Base-by-base conservation (phyloP, 2,797 vertebrate species). In the Mallotus villosus region DNA sequence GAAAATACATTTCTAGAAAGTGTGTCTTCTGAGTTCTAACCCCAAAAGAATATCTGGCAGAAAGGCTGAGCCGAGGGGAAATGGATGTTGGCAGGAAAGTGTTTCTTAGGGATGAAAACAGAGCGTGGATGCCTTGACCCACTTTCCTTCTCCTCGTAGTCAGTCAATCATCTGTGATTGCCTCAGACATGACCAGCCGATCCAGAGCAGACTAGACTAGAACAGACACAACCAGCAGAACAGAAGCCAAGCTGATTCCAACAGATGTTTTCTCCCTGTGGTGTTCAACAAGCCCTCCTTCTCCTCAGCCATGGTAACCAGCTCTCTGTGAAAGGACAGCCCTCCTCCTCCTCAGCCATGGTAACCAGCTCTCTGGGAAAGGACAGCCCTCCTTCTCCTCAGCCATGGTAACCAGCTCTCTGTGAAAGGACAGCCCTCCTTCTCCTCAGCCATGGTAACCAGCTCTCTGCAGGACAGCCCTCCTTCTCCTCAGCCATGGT, bases 1-100 rank as follows among this genome's bases (percentile, higher is more conserved):
- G 72, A 81, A 76, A 81, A 82, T 63, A 3, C 29, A 68, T 83
- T 89, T 91, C 78, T 87, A 88, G 34, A 63, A 70, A 14, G 49
- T 3, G 25, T 34, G 32, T 77, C 72, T 78, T 83, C 77, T 49
- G 80, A 78, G 80, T 62, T 72, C 59, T 61, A 78, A 79, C 74
- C 74, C 67, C 81, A 82, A 85, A 46, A 46, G 41, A 46, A 34
- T 34, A 34, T 34, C 32, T 34, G 32, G 7, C 32, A 34, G 60
- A 14, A 16, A 9, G 7, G 61, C 27, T 14, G 16, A 22, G 21
- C 21, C 6, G 19, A 59, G 66, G 63, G 86, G 86, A 82, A 77
- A 66, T 17, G 63, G 25, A 51, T 77, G 78, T 82, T 87, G 83
- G 77, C 82, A 24, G 72, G 59, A 65, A 76, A 49, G 77, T 76